phyloP scores from a whole-genome alignment of 2,888 invertebrate species.

The Himalopsyche anomala region DNA sequence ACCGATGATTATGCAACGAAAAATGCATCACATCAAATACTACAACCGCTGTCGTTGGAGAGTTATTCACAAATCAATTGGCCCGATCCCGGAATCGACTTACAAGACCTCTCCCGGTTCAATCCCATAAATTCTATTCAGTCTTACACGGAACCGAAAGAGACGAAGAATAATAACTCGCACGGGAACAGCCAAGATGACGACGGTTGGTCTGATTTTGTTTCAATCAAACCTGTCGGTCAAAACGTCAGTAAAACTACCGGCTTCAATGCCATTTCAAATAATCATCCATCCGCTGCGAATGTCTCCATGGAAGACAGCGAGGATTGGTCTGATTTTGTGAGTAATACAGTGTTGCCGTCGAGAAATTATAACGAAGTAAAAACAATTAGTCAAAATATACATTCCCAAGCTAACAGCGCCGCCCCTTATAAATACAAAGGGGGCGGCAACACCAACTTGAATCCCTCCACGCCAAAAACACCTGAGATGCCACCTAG shows the following conservation, averaged over 20 bases:
- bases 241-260: conserved; percentile 42
- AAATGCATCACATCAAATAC: conserved; percentile 70
- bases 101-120: conserved; percentile 75
- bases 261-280: conserved; percentile 65
- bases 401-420: conserved; percentile 60
- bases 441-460: conserved; percentile 29
- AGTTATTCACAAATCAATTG: conserved; percentile 79
- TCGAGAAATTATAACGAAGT: conserved; percentile 61
- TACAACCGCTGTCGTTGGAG: conserved; percentile 75
- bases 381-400: conserved; percentile 65
- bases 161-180: conserved; percentile 52
- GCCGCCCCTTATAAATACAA: conserved; percentile 51
- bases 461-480: conserved; percentile 45
- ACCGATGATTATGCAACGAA: conserved; percentile 48
- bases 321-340: conserved; percentile 76
- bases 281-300: conserved; percentile 56
- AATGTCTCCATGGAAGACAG: conserved; percentile 68
- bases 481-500: conserved; percentile 24
- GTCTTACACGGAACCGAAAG: conserved; percentile 69
- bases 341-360: conserved; percentile 71
- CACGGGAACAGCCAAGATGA: conserved; percentile 74
- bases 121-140: conserved; percentile 75
- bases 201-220: conserved; percentile 80
- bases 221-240: conserved; percentile 74
- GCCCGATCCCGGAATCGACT: conserved; percentile 79